Base-by-base conservation (phyloP, 2,888 invertebrate species). In the Acheta domesticus region DNA sequence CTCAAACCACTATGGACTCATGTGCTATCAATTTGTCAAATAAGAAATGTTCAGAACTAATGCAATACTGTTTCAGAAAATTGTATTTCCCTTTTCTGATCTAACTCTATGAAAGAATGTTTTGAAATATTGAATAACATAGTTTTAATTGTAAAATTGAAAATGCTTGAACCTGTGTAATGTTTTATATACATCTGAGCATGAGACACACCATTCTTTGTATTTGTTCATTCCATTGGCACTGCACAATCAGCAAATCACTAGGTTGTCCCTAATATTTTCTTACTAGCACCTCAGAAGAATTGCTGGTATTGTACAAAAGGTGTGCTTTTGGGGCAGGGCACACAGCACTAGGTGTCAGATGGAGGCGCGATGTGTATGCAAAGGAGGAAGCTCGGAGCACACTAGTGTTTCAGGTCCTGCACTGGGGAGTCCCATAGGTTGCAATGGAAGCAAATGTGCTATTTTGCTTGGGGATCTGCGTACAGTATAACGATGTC, bases 391-490 rank as follows among this genome's bases (percentile, higher is more conserved):
- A 83, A 86, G 83, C 83, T 80, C 79, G 36, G 49, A 76, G 78
- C 81, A 79, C 78, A 78, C 73, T n/a, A 76, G 75, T 19, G 49
- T 75, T 49, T 77, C 77, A 62, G 62, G 62, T n/a, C 76, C 48
- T 49, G 21, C 49, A 21, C 74, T 74, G 20, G 48, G 49, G 11
- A 77, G 74, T 83, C 81, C 82, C 80, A 87, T 85, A 81, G 86
- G 87, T 83, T 87, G 86, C 85, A 87, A 85, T 77, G 89, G 89
- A 82, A 90, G 85, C 82, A 90, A 85, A 84, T 89, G 89, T 74
- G 87, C 86, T 80, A 90, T 89, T 84, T 88, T 88, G 77, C 88
- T 89, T 76, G 90, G 89, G 75, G 88, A 88, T 79, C 89, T 87
- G 48, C 89, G 88, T 78, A 89, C 89, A 81, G 88, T 88, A 84